Evolutionary conservation across 2,113 vertebrate genomes (phyloP).

Genomic region (Dascyllus trimaculatus): DNA sequence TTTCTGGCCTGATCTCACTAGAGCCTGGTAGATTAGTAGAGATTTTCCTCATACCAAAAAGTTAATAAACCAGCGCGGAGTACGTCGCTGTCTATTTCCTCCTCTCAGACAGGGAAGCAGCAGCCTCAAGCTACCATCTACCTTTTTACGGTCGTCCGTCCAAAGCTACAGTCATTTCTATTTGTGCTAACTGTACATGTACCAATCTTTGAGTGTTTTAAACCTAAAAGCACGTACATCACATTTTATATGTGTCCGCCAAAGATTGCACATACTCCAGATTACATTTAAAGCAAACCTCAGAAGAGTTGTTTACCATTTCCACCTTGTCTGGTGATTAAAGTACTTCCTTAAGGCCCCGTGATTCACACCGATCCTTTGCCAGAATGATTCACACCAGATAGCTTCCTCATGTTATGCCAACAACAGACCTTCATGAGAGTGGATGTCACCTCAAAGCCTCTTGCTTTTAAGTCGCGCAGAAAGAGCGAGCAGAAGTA

Average conservation of each 20-base stretch:
- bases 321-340: conserved; percentile 18
- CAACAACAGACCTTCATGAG: conserved; percentile 37
- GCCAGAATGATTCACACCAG: conserved; percentile 24
- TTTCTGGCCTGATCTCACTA: conserved; percentile 47
- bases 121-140: background rate
- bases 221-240: rapidly evolving
- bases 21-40: conserved; percentile 47
- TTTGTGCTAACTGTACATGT: background rate
- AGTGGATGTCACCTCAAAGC: background rate
- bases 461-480: background rate
- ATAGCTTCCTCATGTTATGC: conserved; percentile 31
- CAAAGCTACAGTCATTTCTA: background rate
- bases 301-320: background rate
- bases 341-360: background rate
- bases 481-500: background rate
- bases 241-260: background rate
- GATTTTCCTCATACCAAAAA: conserved; percentile 72
- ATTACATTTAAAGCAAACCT: background rate
- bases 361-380: conserved; percentile 22
- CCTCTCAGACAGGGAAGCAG: conserved; percentile 5
- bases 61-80: conserved; percentile 61
- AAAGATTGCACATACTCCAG: background rate
- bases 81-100: conserved; percentile 43
- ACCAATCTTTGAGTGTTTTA: background rate
- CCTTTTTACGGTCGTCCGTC: background rate